A percentile compares a stretch with the other conserved stretches of the same genome.
These are phyloP conservation scores for Chloropsis hardwickii DNA, from an alignment of 2,113 vertebrate species.

Conservation along the genomic window DNA sequence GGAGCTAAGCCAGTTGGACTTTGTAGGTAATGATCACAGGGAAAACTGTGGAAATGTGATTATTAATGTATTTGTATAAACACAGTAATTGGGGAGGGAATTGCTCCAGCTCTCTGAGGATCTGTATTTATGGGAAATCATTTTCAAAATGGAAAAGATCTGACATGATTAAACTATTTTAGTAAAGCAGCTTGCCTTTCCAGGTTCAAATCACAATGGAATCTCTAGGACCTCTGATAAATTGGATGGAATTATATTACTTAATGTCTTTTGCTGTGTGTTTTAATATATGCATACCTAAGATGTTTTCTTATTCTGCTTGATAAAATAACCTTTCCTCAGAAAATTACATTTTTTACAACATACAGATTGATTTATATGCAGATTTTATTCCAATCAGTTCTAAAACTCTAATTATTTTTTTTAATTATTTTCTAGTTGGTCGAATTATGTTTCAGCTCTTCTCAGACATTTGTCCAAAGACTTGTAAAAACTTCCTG, in stretches of 20 bases:
- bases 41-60: not conserved
- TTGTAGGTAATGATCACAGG: not conserved
- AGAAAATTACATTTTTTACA: not conserved
- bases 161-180: not conserved
- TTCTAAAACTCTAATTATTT: not conserved
- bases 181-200: not conserved
- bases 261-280: not conserved
- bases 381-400: not conserved
- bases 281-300: not conserved
- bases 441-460: constrained; percentile 98
- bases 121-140: not conserved
- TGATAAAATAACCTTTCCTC: not conserved
- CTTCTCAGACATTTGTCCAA: constrained; percentile 95
- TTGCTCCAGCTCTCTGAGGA: not conserved
- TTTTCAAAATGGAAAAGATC: not conserved
- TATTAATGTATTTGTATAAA: not conserved
- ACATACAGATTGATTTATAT: not conserved
- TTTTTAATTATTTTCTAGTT: constrained; percentile 73
- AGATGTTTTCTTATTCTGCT: not conserved
- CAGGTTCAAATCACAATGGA: not conserved
- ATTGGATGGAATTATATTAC: not conserved
- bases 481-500: constrained; percentile 98
- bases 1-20: not conserved
- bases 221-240: not conserved
- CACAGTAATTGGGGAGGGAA: not conserved